These are phyloP conservation scores for Verasper variegatus DNA, from an alignment of 2,113 vertebrate genomes.

Conservation along the genomic window DNA sequence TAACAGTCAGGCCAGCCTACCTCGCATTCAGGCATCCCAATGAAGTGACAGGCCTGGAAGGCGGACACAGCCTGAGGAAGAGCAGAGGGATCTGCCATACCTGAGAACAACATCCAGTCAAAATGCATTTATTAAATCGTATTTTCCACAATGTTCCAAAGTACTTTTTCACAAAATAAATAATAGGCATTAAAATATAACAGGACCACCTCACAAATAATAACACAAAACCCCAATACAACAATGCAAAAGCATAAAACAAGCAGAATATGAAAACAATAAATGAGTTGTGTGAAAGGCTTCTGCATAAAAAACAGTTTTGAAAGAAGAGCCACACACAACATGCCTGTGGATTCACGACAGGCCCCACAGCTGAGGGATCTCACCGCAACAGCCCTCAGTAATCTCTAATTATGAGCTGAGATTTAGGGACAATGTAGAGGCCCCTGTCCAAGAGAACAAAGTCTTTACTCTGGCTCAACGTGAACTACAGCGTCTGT, in stretches of 20 bases:
- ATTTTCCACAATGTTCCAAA: too few species aligned
- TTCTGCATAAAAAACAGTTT: background rate
- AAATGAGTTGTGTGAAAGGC: background rate
- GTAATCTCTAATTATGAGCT: background rate
- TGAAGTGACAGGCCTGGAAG: slow-evolving; percentile 97
- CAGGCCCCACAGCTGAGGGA: background rate
- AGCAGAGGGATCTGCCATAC: slow-evolving; percentile 92
- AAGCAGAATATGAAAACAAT: background rate
- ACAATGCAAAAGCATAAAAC: background rate
- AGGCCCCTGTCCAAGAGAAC: background rate
- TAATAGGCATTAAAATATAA: too few species aligned
- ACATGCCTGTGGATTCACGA: background rate
- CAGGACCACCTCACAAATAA: too few species aligned
- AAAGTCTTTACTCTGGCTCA: background rate
- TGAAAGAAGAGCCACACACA: background rate
- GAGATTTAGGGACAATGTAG: background rate
- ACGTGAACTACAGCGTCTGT: background rate
- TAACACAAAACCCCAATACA: background rate
- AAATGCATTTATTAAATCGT: background rate
- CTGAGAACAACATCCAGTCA: slow-evolving; percentile 69
- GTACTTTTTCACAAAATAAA: too few species aligned
- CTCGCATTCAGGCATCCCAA: slow-evolving; percentile 99
- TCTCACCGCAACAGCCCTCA: background rate
- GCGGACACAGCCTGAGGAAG: slow-evolving; percentile 93
- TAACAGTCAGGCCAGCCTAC: slow-evolving; percentile 73